Conservation (phyloP, 2,113 vertebrate genomes). For the Thymallus thymallus region DNA sequence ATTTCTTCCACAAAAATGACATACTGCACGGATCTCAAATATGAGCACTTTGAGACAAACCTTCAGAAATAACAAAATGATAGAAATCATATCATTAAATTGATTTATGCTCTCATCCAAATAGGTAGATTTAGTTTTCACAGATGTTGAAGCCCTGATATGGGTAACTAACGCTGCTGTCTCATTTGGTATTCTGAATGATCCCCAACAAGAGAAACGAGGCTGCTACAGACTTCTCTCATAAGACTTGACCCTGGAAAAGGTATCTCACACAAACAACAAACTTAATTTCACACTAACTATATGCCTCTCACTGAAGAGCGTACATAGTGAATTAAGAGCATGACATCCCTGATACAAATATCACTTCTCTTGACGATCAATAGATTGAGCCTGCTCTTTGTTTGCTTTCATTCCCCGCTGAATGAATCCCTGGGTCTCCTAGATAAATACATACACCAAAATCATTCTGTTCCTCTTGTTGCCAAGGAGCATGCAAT, state of each 20-base stretch:
- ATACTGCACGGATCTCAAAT: no score
- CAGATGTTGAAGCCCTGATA: not conserved
- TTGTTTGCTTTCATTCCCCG: not conserved
- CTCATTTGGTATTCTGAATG: not conserved
- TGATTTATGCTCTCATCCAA: no score
- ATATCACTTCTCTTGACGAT: not conserved
- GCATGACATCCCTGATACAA: not conserved
- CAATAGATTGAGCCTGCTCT: not conserved
- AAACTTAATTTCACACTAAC: not conserved
- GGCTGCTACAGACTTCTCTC: not conserved
- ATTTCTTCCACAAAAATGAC: no score
- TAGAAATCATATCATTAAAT: no score
- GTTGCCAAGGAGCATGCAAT: no score
- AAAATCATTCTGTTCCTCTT: not conserved
- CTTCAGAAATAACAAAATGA: no score
- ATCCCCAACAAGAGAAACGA: not conserved
- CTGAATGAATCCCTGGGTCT: not conserved
- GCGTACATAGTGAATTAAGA: not conserved
- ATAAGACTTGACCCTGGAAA: not conserved
- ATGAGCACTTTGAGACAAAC: no score
- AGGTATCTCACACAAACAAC: constrained; percentile 3
- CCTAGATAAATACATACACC: not conserved
- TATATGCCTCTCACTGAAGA: not conserved
- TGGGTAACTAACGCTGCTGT: not conserved
- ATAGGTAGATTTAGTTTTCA: not conserved